phyloP scores from a whole-genome alignment of 2,113 vertebrate genomes.

The Trichechus manatus region DNA sequence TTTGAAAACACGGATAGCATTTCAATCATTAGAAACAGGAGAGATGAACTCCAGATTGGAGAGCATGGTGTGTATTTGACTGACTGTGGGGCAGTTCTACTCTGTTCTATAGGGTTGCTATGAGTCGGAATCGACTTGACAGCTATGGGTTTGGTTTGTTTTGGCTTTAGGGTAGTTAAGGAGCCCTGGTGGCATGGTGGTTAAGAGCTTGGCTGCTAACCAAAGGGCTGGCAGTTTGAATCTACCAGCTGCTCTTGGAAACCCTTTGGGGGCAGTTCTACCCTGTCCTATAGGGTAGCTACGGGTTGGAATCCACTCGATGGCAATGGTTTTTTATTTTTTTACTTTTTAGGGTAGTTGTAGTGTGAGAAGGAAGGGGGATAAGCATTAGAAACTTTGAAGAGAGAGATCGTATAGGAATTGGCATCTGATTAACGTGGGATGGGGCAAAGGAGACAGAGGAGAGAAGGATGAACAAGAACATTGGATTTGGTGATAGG shows the following conservation, averaged over 20 bases:
- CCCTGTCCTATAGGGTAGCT: too few species aligned
- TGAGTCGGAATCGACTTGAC: too few species aligned
- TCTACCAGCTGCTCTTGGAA: too few species aligned
- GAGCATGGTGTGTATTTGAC: neutral
- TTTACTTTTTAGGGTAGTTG: neutral
- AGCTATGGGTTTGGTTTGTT: too few species aligned
- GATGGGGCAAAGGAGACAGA: neutral
- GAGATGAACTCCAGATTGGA: neutral
- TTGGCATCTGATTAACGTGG: neutral
- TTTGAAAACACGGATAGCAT: neutral
- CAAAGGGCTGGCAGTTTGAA: too few species aligned
- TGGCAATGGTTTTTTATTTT: too few species aligned
- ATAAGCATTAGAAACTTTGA: neutral
- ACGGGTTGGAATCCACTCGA: too few species aligned
- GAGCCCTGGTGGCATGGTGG: too few species aligned
- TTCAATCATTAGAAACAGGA: constrained; percentile 21
- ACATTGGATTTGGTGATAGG: neutral
- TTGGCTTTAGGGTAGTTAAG: too few species aligned
- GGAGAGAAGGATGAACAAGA: neutral
- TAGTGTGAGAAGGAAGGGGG: neutral
- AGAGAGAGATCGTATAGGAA: neutral
- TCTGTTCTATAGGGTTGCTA: too few species aligned
- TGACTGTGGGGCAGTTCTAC: neutral
- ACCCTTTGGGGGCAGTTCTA: too few species aligned
- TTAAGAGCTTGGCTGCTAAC: too few species aligned